phyloP scores from a whole-genome alignment of 2,113 vertebrate species.

The Hemiscyllium ocellatum region DNA sequence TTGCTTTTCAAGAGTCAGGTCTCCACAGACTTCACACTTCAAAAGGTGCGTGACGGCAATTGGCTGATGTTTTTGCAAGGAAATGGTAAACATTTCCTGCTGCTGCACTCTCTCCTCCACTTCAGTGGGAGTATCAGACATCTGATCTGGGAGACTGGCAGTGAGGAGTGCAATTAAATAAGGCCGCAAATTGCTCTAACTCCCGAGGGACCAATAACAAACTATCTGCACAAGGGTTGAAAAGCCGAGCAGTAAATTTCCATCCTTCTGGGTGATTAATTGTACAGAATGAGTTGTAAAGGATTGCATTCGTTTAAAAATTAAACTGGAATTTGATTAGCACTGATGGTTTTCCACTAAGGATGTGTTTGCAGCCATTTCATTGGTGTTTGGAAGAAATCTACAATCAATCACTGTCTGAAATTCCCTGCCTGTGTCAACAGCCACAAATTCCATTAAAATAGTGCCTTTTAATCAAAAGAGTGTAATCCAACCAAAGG shows the following conservation, averaged over 20 bases:
- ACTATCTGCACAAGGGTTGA: neutral
- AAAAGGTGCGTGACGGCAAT: slow-evolving; percentile 20
- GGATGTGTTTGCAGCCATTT: neutral
- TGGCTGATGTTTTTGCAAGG: slow-evolving; percentile 38
- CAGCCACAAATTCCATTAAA: neutral
- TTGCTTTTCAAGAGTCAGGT: neutral
- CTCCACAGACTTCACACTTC: slow-evolving; percentile 21
- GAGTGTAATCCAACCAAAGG: neutral
- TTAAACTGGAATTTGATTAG: neutral
- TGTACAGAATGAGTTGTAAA: neutral
- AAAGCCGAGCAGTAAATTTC: slow-evolving; percentile 33
- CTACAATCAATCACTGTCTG: neutral
- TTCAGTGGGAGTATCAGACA: neutral
- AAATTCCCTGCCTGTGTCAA: neutral
- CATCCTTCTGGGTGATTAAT: slow-evolving; percentile 34
- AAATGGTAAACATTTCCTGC: slow-evolving; percentile 38
- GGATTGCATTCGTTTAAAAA: neutral
- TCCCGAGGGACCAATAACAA: slow-evolving; percentile 45
- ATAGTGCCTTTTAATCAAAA: neutral
- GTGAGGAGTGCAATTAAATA: slow-evolving; percentile 48
- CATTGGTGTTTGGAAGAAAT: neutral
- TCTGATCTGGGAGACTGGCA: slow-evolving; percentile 32
- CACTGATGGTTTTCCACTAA: neutral
- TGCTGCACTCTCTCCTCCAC: neutral
- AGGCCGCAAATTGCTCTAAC: slow-evolving; percentile 44